A percentile compares a stretch with the other conserved stretches of the same genome.
Conservation (phyloP, 2,797 vertebrate species). For the Crenichthys baileyi region DNA sequence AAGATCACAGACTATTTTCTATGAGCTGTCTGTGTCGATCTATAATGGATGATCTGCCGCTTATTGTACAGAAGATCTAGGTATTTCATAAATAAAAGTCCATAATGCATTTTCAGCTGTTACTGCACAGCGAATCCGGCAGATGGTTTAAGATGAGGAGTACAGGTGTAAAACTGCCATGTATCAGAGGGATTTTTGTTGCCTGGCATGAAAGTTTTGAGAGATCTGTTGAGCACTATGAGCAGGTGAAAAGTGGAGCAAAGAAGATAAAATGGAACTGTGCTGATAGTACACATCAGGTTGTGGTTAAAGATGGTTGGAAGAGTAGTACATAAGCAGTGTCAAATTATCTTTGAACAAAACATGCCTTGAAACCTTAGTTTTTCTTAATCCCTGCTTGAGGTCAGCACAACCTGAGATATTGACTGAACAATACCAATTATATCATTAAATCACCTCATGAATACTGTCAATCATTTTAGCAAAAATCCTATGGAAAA, state of each 20-base stretch:
- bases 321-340: neutral
- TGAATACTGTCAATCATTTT: neutral
- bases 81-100: neutral
- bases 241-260: neutral
- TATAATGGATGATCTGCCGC: neutral
- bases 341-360: neutral
- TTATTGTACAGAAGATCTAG: neutral
- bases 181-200: neutral
- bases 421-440: neutral
- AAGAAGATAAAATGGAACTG: neutral
- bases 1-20: neutral
- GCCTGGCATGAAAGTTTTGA: neutral
- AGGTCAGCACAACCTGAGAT: neutral
- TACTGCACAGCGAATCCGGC: neutral
- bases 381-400: neutral
- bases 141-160: slow-evolving; percentile 7
- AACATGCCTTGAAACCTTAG: neutral
- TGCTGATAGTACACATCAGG: neutral
- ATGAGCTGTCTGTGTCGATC: neutral
- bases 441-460: neutral
- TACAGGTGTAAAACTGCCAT: neutral
- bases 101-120: neutral
- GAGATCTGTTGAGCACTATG: neutral
- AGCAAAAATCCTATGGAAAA: neutral
- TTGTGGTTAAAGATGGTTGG: neutral